phyloP scores from a whole-genome alignment of 2,797 vertebrate species.

The Xiphophorus birchmanni region DNA sequence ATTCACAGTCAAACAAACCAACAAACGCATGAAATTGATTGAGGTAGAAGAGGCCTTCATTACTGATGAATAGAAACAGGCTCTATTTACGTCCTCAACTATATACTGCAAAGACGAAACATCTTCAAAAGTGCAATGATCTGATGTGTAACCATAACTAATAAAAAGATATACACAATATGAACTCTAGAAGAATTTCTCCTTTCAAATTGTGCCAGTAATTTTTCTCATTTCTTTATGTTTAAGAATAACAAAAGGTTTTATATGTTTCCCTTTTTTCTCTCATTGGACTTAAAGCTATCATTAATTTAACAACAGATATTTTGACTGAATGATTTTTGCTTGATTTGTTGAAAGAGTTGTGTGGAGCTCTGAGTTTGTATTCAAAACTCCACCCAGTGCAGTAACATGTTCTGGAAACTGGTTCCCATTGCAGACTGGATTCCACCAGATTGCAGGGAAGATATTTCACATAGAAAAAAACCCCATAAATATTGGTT shows the following conservation, averaged over 20 bases:
- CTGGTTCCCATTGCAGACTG: neutral
- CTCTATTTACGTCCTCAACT: neutral
- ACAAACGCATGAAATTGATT: conserved; percentile 36
- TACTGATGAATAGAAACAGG: conserved; percentile 37
- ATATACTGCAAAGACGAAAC: conserved; percentile 42
- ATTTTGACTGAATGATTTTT: neutral
- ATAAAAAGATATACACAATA: neutral
- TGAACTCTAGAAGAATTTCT: neutral
- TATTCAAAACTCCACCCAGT: neutral
- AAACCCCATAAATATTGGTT: neutral
- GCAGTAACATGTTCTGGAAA: neutral
- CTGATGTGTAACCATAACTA: neutral
- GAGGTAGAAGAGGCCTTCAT: conserved; percentile 45
- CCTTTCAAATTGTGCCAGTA: neutral
- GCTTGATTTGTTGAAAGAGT: neutral
- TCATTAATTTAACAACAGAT: neutral
- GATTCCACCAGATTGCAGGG: neutral
- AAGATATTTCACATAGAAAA: too few species aligned
- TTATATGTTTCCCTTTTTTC: neutral
- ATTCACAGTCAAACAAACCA: conserved; percentile 55
- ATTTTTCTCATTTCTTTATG: too few species aligned
- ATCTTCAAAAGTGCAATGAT: conserved; percentile 31
- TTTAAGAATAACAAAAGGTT: too few species aligned
- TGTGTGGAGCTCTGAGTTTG: neutral
- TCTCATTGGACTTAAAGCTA: neutral